Percentiles rank a stretch among this genome's conserved stretches.
Conservation (phyloP, 2,888 invertebrate species). For the Machimus atricapillus region DNA sequence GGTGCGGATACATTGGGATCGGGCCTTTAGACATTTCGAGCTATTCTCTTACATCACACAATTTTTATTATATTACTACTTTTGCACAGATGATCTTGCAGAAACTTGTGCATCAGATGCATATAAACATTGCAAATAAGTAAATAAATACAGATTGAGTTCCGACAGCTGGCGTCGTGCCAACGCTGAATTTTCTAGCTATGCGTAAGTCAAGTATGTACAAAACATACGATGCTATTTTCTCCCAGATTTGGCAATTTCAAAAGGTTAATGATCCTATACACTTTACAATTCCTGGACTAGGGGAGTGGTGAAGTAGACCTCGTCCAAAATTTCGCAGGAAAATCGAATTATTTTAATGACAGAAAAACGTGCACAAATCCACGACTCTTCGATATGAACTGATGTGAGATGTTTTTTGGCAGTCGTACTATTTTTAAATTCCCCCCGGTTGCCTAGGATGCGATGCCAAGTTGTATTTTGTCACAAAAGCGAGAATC, state of each 20-base stretch:
- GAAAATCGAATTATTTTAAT: background rate
- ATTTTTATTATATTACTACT: background rate
- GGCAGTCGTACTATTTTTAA: background rate
- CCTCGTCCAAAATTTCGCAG: background rate
- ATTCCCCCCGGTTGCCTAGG: background rate
- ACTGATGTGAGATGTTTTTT: background rate
- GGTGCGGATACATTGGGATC: too few relatives aligned
- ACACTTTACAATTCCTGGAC: background rate
- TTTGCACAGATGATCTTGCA: background rate
- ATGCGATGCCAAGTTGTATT: background rate
- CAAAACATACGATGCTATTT: background rate
- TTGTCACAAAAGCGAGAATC: background rate
- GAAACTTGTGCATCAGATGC: background rate
- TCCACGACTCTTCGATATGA: background rate
- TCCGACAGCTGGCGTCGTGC: background rate
- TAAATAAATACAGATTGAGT: background rate
- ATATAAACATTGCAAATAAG: background rate
- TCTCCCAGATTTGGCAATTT: background rate
- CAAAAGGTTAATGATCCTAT: background rate
- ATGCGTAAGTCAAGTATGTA: background rate
- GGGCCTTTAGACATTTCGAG: conserved; percentile 70
- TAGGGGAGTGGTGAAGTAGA: background rate
- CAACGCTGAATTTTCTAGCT: background rate
- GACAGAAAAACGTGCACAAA: background rate
- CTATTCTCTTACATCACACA: background rate